Evolutionary conservation across 2,888 invertebrate species (phyloP).

Genomic region (Leucophenga maculata): DNA sequence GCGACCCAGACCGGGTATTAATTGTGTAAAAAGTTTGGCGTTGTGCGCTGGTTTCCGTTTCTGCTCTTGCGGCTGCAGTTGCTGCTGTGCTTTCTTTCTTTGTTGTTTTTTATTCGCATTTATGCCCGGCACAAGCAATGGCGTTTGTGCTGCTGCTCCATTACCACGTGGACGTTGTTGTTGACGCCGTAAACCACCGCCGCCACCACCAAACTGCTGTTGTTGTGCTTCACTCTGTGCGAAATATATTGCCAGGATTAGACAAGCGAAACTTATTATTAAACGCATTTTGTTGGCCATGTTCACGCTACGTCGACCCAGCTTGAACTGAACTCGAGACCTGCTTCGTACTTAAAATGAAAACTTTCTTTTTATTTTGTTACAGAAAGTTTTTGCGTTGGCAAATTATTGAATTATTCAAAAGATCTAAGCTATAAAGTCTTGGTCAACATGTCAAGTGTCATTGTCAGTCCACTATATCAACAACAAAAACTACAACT

Average conservation of each 20-base stretch:
- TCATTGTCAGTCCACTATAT: no score
- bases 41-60: conserved; percentile 27
- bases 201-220: conserved; percentile 34
- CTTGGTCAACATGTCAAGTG: no score
- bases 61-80: conserved; percentile 24
- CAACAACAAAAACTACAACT: not conserved
- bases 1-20: conserved; percentile 60
- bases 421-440: not conserved
- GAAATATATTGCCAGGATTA: conserved; percentile 41
- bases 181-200: not conserved
- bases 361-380: conserved; percentile 47
- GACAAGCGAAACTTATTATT: conserved; percentile 15
- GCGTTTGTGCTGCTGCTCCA: conserved; percentile 35
- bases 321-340: conserved; percentile 43
- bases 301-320: conserved; percentile 35
- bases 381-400: not conserved
- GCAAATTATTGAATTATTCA: not conserved
- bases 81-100: conserved; percentile 19
- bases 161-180: conserved; percentile 18
- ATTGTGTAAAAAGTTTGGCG: conserved; percentile 44
- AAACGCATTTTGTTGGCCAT: conserved; percentile 49
- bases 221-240: conserved; percentile 39
- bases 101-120: conserved; percentile 25
- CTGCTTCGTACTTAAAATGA: conserved; percentile 42
- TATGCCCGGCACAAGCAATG: conserved; percentile 29